Base-by-base conservation (phyloP, 2,797 vertebrate species). In the Hafferia zeledoni region DNA sequence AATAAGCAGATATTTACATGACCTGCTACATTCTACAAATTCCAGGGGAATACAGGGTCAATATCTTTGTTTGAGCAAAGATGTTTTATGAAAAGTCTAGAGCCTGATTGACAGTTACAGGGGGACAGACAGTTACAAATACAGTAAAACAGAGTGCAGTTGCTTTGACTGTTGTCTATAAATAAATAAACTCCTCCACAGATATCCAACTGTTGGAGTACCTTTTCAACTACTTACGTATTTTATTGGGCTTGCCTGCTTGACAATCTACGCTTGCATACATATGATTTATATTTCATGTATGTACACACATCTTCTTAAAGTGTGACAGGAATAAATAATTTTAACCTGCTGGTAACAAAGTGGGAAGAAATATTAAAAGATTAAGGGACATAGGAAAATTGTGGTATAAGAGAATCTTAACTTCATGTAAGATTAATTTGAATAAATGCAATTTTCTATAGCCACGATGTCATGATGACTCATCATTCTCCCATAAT, bases 391-490 rank as follows among this genome's bases (percentile, higher is more conserved):
- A 81, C 22, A 64, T 9, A 61, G 43, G 86, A 96, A 87, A 94
- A 94, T 46, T 76, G 69, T 79, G n/a, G 37, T 63, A 37, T 93
- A 94, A 93, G 79, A 92, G 61, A 88, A 91, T 81, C 59, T 94
- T 94, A 91, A 86, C 84, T 65, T 94, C 65, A 67, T 72, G 33
- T 70, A 95, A 79, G 50, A 93, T 86, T 94, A 94, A 95, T 95
- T 86, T 91, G 69, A 87, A 91, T 93, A 94, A 95, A 96, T 89
- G 61, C 49, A 89, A 91, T 92, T 95, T 91, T 93, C 76, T 83
- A 63, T 83, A 84, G 12, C 59, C 43, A 77, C 17, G 1, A 93
- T 84, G 77, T 75, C 87, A 82, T 85, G 81, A 94, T 93, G 90
- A 96, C 68, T 96, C 90, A 96, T 87, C 85, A 85, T 69, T 87